Evolutionary conservation across 2,113 vertebrate species (phyloP).

Genomic region (Monarcha castaneiventris): DNA sequence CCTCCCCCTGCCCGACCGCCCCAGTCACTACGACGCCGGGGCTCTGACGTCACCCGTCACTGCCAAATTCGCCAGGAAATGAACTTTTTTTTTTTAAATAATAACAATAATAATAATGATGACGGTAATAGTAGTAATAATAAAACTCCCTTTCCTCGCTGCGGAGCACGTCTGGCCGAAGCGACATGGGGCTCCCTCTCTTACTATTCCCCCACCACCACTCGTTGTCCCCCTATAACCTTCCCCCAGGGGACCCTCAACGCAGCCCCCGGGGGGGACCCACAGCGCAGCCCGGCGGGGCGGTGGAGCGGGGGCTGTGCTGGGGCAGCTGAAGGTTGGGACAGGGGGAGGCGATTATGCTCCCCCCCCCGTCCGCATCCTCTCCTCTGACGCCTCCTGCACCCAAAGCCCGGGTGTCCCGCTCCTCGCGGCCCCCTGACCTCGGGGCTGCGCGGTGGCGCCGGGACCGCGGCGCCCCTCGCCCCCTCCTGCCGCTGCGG

Average conservation of each 20-base stretch:
- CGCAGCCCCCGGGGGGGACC: not conserved
- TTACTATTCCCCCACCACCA: not conserved
- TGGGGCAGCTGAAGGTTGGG: not conserved
- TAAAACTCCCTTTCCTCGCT: not conserved
- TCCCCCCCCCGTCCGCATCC: not conserved
- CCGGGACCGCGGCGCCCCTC: not conserved
- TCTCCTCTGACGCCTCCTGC: not conserved
- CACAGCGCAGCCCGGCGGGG: not conserved
- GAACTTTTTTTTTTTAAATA: constrained; percentile 71
- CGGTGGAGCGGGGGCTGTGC: no score
- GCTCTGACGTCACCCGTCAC: constrained; percentile 84
- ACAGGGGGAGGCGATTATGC: not conserved
- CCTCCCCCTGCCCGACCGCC: constrained; percentile 66
- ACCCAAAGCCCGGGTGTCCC: not conserved
- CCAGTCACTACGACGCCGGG: constrained; percentile 89
- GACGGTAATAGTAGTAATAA: constrained; percentile 1
- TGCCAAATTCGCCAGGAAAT: constrained; percentile 81
- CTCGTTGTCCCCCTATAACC: not conserved
- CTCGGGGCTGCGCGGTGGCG: not conserved
- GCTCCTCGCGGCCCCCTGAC: not conserved
- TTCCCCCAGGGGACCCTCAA: not conserved
- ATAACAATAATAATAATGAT: constrained; percentile 61
- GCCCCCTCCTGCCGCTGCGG: not conserved
- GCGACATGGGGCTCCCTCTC: not conserved
- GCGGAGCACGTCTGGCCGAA: not conserved